A percentile compares a stretch with the other conserved stretches of the same genome.
Conservation (phyloP, 2,113 vertebrate species). For the Podarcis cretensis region DNA sequence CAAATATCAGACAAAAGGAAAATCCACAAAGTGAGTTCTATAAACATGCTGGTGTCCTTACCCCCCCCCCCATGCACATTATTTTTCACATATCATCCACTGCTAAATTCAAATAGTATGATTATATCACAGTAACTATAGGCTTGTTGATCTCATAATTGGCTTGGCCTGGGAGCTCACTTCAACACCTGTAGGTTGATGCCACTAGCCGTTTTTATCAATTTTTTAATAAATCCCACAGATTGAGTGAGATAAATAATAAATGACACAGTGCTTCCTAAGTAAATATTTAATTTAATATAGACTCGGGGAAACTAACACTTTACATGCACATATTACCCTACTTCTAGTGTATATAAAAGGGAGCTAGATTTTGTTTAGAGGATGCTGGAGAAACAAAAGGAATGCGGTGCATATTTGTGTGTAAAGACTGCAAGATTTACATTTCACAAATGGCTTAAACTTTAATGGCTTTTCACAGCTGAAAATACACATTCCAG, state of each 20-base stretch:
- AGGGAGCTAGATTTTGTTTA: constrained; percentile 22
- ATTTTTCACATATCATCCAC: constrained; percentile 71
- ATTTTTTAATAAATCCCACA: constrained; percentile 75
- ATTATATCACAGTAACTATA: constrained; percentile 62
- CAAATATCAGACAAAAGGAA: constrained; percentile 72
- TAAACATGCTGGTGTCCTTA: constrained; percentile 64
- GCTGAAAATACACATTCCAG: background rate
- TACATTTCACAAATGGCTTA: background rate
- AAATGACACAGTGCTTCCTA: constrained; percentile 64
- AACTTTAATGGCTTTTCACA: background rate
- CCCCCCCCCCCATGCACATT: constrained; percentile 51
- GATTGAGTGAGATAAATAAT: constrained; percentile 77
- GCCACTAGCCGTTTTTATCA: constrained; percentile 62
- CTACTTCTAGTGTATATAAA: constrained; percentile 35
- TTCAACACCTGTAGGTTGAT: constrained; percentile 63
- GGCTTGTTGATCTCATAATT: constrained; percentile 76
- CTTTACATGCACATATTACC: constrained; percentile 61
- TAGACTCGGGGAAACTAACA: constrained; percentile 60
- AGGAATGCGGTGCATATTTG: background rate
- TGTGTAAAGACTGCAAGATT: background rate
- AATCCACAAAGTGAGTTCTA: constrained; percentile 52
- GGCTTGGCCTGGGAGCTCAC: constrained; percentile 63
- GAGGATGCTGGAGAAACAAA: constrained; percentile 11
- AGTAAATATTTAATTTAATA: constrained; percentile 81
- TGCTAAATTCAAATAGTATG: constrained; percentile 66